A percentile compares a stretch with the other conserved stretches of the same genome.
These are phyloP conservation scores for Mohoua ochrocephala DNA, from an alignment of 2,113 vertebrate species.

Conservation along the genomic window DNA sequence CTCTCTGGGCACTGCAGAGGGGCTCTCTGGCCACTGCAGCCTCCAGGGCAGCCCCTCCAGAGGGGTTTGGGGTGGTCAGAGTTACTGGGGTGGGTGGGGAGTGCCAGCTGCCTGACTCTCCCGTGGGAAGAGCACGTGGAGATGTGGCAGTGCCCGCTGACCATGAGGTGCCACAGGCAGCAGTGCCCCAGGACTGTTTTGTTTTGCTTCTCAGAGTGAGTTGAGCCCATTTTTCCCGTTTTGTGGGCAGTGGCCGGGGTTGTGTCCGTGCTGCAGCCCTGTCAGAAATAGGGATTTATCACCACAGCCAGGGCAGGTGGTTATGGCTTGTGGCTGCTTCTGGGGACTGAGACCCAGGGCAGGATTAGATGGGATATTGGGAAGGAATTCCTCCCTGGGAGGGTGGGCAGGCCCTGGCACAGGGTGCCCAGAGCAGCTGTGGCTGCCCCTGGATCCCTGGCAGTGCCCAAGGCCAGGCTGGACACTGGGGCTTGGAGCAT, in stretches of 20 bases:
- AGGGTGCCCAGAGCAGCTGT: neutral
- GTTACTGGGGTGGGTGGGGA: neutral
- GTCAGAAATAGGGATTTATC: neutral
- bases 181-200: neutral
- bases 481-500: neutral
- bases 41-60: rapidly evolving
- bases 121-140: neutral
- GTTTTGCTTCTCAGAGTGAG: rapidly evolving
- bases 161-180: neutral
- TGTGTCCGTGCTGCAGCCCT: neutral
- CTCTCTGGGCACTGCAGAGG: rapidly evolving
- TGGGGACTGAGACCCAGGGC: neutral
- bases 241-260: neutral
- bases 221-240: rapidly evolving
- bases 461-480: neutral
- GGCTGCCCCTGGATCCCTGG: neutral
- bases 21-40: rapidly evolving
- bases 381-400: neutral
- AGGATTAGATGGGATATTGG: rapidly evolving
- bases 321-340: rapidly evolving
- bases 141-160: neutral
- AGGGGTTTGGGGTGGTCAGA: neutral
- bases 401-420: neutral
- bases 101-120: rapidly evolving
- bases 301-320: no score